Conservation (phyloP, 2,888 invertebrate genomes). For the Nematopogon swammerdamellus region DNA sequence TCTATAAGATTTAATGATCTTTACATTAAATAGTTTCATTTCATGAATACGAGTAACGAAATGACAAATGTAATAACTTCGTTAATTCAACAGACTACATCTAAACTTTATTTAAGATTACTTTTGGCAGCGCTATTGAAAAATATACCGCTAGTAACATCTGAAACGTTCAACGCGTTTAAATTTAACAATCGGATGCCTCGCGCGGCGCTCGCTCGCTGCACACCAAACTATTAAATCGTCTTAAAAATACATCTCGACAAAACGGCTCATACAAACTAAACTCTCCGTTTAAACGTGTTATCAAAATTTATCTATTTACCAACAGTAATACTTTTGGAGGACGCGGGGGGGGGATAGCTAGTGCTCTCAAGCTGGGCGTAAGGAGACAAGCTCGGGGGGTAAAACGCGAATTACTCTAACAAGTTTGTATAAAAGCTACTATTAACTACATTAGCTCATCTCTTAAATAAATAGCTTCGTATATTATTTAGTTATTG, state of each 20-base stretch:
- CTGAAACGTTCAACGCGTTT: neutral
- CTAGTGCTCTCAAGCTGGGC: too few species aligned
- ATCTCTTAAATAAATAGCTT: neutral
- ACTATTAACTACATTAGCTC: neutral
- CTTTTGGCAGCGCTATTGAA: conserved; percentile 58
- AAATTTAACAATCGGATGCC: too few species aligned
- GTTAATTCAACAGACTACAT: conserved; percentile 49
- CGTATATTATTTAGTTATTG: too few species aligned
- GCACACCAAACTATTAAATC: neutral
- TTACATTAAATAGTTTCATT: neutral
- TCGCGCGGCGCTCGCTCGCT: neutral
- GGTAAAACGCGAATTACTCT: neutral
- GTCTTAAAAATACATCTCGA: neutral
- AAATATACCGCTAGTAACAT: conserved; percentile 35
- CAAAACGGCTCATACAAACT: neutral
- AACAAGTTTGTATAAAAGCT: neutral
- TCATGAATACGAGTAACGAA: neutral
- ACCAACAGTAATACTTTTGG: too few species aligned
- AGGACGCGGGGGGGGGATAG: too few species aligned
- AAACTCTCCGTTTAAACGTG: too few species aligned
- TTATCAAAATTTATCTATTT: too few species aligned
- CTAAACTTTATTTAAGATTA: conserved; percentile 41
- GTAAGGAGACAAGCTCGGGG: too few species aligned
- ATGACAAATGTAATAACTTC: conserved; percentile 17
- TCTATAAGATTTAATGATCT: neutral